Evolutionary conservation across 2,888 invertebrate species (phyloP), one percentile per base, ranked within the genome.

Genomic region (Oxystoma pomonae): DNA sequence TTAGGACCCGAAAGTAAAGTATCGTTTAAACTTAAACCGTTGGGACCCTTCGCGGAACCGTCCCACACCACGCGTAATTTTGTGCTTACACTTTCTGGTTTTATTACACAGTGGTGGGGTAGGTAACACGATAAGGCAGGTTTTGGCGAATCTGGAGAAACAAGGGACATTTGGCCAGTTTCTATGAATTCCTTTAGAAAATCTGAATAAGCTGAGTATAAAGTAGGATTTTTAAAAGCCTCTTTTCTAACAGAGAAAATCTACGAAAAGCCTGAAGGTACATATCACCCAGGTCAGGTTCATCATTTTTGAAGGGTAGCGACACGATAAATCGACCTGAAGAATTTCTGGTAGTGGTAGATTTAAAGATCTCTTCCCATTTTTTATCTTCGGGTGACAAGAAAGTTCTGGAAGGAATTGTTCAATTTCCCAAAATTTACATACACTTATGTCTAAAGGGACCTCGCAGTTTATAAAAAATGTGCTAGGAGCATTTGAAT

Each of bases 61-160:
- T 63, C 59, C 9, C 9, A 63, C 2, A 64, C 68, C 1, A 67
- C 63, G 9, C 66, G 57, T 9, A 66, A 17, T 60, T 66, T 64
- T 3, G 62, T 62, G 12, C 55, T 61, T 1, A 50, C 49, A 21
- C 58, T 65, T 1, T 63, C 57, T 7, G 67, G 62, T 22, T 55
- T 56, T 20, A 64, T 9, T 0, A 68, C 57, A 55, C 56, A 60
- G 35, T 61, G 63, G 53, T 67, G 63, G 5, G 67, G 67, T 19
- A 68, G 21, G 20, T 59, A 68, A 57, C 55, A 57, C 1, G 35
- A 20, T 16, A 58, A 21, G 12, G 51, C 3, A 17, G 62, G 49
- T 19, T 19, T 53, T 20, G 1, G 19, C 5, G 16, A 22, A 16
- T 50, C 20, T 18, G 17, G 21, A 16, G 19, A 5, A 59, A 63